Evolutionary conservation across 2,113 vertebrate genomes (phyloP), one percentile per base, ranked within the genome.

Genomic region (Promerops cafer): DNA sequence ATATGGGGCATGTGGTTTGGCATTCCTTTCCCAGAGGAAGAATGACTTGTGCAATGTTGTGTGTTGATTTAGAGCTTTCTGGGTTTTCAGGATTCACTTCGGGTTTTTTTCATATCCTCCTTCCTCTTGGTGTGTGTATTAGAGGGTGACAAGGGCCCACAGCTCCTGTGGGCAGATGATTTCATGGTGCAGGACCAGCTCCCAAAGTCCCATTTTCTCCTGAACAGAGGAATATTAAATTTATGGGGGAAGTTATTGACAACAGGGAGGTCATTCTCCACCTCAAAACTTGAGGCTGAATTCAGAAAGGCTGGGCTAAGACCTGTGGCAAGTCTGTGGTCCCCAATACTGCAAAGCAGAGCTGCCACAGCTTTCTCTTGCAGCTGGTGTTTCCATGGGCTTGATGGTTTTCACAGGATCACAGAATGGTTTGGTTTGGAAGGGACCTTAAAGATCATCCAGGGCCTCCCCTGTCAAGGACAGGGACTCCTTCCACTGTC

Each of bases 401-500:
- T 79, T 16, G 27, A 28, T 45, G 54, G 3, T 45, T 45, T 52
- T 28, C 10, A 45, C 10, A 16, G 18, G 4, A 60, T 69, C 47
- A 1, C 3, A 12, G 27, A 37, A 7, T 37, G 21, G 15, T 33
- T 59, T 86, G 21, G 26, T 44, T 0, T 52, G 33, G 33, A 28
- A 27, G 5, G 44, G 6, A 23, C 3, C 22, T 60, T 1, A 68
- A 26, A 68, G 0, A 0, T 0, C 71, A 31, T 0, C 53, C 31
- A 16, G 9, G 3, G 1, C 35, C 70, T 7, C 31, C 44, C 26
- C 53, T 10, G 37, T 31, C 83, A 44, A 27, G 44, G 53, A n/a
- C 61, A 86, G 63, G 45, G 37, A 68, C 83, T 19, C 45, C 64
- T 78, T 0, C 54, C 64, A 23, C 33, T 45, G 33, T 13, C 1